A percentile compares a stretch with the other conserved stretches of the same genome.
Evolutionary conservation across 2,888 invertebrate species (phyloP).

Genomic region (Bhutanitis thaidina): DNA sequence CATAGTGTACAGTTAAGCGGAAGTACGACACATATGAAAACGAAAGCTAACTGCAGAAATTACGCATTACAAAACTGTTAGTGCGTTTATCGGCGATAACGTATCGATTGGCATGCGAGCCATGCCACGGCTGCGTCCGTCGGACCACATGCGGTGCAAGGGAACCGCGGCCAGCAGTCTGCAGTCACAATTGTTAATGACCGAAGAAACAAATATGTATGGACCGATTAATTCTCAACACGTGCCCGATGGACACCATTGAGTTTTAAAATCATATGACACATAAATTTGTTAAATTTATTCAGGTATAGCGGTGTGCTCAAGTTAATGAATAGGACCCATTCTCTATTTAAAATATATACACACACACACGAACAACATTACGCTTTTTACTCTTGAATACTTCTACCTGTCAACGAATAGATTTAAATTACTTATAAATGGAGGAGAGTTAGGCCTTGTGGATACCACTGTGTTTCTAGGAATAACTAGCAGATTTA

Average conservation of each 20-base stretch:
- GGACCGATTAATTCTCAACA: constrained; percentile 4
- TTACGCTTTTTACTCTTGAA: too few relatives aligned
- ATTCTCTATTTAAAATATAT: too few relatives aligned
- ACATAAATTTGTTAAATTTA: neutral
- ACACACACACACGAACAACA: too few relatives aligned
- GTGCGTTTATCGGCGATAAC: neutral
- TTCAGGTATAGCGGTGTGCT: neutral
- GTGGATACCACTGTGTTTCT: too few relatives aligned
- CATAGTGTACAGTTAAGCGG: too few relatives aligned
- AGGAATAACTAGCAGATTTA: too few relatives aligned
- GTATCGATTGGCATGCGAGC: constrained; percentile 7
- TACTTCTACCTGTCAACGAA: too few relatives aligned
- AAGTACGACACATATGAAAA: too few relatives aligned
- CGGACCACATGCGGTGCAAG: constrained; percentile 9
- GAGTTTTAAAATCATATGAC: neutral
- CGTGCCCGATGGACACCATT: neutral
- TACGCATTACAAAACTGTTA: neutral
- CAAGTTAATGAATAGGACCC: neutral
- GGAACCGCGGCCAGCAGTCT: neutral
- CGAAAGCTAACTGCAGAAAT: neutral
- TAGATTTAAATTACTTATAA: too few relatives aligned
- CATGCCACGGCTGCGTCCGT: neutral
- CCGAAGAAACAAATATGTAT: neutral
- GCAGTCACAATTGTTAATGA: neutral
- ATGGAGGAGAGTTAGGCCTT: too few relatives aligned